Conservation (phyloP, 1,140 invertebrate species). For the Heliconius eleuchia region DNA sequence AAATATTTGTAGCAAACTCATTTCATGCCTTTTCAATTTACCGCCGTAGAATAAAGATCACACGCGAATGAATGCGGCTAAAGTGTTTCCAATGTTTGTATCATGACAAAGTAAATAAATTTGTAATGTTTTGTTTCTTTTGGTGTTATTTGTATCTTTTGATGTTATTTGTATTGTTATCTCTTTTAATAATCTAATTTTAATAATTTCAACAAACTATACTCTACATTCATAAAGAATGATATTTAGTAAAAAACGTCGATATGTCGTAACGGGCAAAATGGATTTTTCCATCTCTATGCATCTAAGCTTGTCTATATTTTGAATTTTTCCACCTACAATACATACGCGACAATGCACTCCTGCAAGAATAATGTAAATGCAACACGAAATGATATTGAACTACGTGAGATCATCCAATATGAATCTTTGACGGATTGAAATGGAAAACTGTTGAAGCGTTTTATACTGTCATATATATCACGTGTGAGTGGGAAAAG, state of each 20-base stretch:
- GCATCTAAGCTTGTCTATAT: neutral
- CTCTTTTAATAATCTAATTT: too few relatives aligned
- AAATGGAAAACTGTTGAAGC: slow-evolving; percentile 28
- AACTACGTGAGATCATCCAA: slow-evolving; percentile 30
- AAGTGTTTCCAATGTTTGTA: neutral
- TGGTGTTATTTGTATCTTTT: too few relatives aligned
- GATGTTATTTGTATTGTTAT: too few relatives aligned
- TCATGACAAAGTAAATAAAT: neutral
- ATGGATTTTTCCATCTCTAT: neutral
- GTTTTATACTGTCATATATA: slow-evolving; percentile 23
- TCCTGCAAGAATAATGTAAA: slow-evolving; percentile 27
- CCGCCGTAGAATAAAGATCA: slow-evolving; percentile 48
- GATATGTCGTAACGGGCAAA: neutral
- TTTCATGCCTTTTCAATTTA: slow-evolving; percentile 63
- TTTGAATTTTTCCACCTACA: neutral
- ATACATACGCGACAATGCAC: slow-evolving; percentile 16
- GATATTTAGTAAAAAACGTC: neutral
- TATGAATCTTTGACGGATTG: slow-evolving; percentile 35
- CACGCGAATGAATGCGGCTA: neutral
- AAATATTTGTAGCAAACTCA: slow-evolving; percentile 62
- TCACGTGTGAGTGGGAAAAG: neutral
- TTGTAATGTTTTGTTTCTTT: too few relatives aligned
- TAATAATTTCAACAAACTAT: too few relatives aligned
- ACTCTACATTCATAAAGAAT: too few relatives aligned
- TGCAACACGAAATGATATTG: slow-evolving; percentile 31